Base-by-base conservation (phyloP, 2,113 vertebrate genomes). In the Oenanthe oenanthe region DNA sequence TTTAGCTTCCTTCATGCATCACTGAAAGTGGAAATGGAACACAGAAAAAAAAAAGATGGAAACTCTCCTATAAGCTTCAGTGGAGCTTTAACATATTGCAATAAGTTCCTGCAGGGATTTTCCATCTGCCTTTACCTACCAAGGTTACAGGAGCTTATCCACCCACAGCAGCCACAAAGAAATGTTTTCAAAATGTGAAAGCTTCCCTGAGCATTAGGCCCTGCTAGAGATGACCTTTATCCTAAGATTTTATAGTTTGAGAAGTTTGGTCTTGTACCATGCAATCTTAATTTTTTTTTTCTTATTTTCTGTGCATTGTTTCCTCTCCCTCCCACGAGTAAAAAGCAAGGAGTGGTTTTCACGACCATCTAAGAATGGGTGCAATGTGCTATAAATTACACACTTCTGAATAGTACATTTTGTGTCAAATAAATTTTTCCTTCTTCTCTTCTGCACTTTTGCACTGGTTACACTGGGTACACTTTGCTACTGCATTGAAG, bases 1-100 rank as follows among this genome's bases (percentile, higher is more conserved):
- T 95, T 80, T 89, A 85, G 45, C 62, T 92, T 83, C 38, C 78
- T 93, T 85, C 71, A 73, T 93, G 85, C 93, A 80, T 88, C 89
- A 80, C 85, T 90, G 71, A 43, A 47, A 51, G 56, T 83, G 63
- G 74, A 89, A 95, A 92, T 85, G 58, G 92, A 92, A 77, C 65
- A 74, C 25, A 75, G 13, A 62, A 56, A 78, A 56, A 45, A 36
- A 72, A 50, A 40, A 42, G 2, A 60, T 53, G 8, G 89, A 85
- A 95, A 66, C 43, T 85, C 81, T 89, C 51, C 63, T 47, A 17
- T n/a, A 82, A 75, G 88, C 85, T 88, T 92, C 94, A 83, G 58
- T 54, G 54, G 42, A 77, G 51, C 66, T 91, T 81, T 91, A 92
- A 85, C 47, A 72, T 65, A 79, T 56, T 92, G 54, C 76, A 87